Evolutionary conservation across 2,797 vertebrate species (phyloP).

Genomic region (Limosa lapponica): DNA sequence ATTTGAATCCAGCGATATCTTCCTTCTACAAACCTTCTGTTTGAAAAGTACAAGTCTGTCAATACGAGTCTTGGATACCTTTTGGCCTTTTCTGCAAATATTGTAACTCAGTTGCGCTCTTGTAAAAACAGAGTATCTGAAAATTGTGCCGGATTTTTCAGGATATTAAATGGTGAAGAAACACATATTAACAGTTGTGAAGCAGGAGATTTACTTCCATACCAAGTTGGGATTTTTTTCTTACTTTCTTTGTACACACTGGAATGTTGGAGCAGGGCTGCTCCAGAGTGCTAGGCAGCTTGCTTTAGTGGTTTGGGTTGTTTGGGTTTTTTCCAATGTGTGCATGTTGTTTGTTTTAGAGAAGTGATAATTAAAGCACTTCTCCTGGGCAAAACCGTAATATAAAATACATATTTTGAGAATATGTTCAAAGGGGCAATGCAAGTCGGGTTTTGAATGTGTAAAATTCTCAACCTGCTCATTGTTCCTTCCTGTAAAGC

Average conservation of each 20-base stretch:
- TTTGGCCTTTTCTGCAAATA: neutral
- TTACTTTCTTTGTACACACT: neutral
- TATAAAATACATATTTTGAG: conserved; percentile 19
- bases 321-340: neutral
- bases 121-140: conserved; percentile 3
- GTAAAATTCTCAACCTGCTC: conserved; percentile 5
- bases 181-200: neutral
- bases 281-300: conserved; percentile 4
- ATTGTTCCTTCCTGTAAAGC: neutral
- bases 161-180: neutral
- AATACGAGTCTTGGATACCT: neutral
- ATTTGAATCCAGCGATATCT: neutral
- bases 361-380: conserved; percentile 35
- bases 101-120: neutral
- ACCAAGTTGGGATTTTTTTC: neutral
- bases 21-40: neutral
- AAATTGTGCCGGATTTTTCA: neutral
- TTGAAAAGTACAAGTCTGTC: neutral
- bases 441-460: neutral
- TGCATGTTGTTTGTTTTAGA: neutral
- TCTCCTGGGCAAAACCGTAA: neutral
- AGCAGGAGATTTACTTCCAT: neutral
- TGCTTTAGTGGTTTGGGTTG: neutral
- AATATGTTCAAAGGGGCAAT: neutral
- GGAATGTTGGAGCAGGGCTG: conserved; percentile 26